Evolutionary conservation across 2,797 vertebrate species (phyloP).

Genomic region (Sebastes kiyomatsui): DNA sequence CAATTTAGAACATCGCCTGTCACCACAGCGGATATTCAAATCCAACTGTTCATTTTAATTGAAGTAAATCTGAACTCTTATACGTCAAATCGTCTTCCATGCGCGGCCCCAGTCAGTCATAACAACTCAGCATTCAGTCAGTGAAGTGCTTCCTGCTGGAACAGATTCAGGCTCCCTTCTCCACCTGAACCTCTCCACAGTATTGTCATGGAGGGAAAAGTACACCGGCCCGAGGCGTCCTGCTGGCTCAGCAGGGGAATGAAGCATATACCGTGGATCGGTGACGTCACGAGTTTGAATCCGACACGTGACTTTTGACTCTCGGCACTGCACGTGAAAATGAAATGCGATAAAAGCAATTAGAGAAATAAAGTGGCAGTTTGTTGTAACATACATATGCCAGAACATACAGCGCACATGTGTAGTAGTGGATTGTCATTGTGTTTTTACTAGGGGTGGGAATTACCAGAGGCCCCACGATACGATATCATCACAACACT

Average conservation of each 20-base stretch:
- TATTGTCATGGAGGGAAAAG: slow-evolving; percentile 54
- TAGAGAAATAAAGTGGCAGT: neutral
- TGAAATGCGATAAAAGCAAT: neutral
- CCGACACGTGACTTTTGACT: slow-evolving; percentile 31
- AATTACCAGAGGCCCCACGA: too few relatives aligned
- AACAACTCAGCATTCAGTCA: slow-evolving; percentile 53
- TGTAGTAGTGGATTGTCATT: neutral
- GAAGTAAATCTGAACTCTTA: slow-evolving; percentile 56
- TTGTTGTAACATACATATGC: neutral
- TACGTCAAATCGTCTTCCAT: slow-evolving; percentile 40
- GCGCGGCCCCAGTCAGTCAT: slow-evolving; percentile 41
- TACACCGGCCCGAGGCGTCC: slow-evolving; percentile 54
- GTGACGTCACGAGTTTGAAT: slow-evolving; percentile 42
- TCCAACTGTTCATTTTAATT: slow-evolving; percentile 43
- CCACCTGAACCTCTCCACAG: slow-evolving; percentile 42
- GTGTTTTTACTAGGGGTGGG: neutral
- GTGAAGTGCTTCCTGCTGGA: slow-evolving; percentile 66
- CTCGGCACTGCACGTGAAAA: slow-evolving; percentile 1
- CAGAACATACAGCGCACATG: neutral
- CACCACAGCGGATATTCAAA: slow-evolving; percentile 13
- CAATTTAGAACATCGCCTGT: slow-evolving; percentile 25
- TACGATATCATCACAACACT: too few relatives aligned
- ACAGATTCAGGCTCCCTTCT: slow-evolving; percentile 44
- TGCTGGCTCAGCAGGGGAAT: slow-evolving; percentile 57
- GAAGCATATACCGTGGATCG: slow-evolving; percentile 36